A percentile compares a stretch with the other conserved stretches of the same genome.
These are phyloP conservation scores for Lepidocolaptes lacrymiger DNA, from an alignment of 2,797 vertebrate species.

Conservation along the genomic window DNA sequence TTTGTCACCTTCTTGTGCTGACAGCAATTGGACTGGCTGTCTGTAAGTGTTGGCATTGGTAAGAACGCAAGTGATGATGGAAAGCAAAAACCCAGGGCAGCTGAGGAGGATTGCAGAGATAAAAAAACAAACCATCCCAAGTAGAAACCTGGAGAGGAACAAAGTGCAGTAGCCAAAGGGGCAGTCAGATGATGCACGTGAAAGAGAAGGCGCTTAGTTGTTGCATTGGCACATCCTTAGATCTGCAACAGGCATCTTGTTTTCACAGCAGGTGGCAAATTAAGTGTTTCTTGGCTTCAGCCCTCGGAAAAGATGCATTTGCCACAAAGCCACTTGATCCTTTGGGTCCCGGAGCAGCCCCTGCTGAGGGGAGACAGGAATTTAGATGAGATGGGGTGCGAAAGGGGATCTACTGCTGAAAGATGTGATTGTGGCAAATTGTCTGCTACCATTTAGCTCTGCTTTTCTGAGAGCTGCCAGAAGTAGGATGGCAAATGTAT, in stretches of 20 bases:
- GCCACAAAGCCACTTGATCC: not conserved
- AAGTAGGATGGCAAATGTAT: not conserved
- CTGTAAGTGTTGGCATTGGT: not conserved
- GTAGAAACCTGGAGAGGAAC: not conserved
- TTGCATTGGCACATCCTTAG: not conserved
- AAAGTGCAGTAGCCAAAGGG: not conserved
- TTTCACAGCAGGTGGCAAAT: not conserved
- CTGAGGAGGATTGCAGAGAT: not conserved
- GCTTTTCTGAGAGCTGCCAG: not conserved
- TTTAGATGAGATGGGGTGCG: not conserved
- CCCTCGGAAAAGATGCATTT: rapidly evolving
- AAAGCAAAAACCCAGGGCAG: not conserved
- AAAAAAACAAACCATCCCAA: not conserved
- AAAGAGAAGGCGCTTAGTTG: not conserved
- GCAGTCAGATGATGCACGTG: not conserved
- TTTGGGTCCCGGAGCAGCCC: not conserved
- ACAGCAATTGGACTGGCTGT: not conserved
- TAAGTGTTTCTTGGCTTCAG: not conserved
- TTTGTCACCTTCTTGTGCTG: not conserved
- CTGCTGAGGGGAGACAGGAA: not conserved
- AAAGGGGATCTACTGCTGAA: not conserved
- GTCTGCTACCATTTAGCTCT: not conserved
- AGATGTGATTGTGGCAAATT: not conserved
- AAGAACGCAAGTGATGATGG: not conserved
- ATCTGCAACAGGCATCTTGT: not conserved